These are phyloP conservation scores for Luffia ferchaultella DNA, from an alignment of 2,888 invertebrate genomes.

Conservation along the genomic window DNA sequence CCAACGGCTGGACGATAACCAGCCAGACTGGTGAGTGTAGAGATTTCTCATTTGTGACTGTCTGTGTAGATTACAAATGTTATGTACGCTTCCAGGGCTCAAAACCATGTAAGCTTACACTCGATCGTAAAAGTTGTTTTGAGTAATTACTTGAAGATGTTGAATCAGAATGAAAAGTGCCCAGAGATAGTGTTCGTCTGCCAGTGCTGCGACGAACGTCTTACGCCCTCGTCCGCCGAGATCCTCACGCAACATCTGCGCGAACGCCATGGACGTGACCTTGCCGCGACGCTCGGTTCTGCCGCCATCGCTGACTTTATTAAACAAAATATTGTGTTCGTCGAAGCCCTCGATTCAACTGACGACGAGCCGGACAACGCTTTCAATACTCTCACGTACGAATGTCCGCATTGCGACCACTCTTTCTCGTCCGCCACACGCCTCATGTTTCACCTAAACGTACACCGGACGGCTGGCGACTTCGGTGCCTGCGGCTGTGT, in stretches of 20 bases:
- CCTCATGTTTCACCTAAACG: slow-evolving; percentile 33
- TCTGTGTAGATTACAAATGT: not conserved
- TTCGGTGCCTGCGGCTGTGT: slow-evolving; percentile 18
- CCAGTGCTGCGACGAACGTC: slow-evolving; percentile 25
- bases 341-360: slow-evolving; percentile 23
- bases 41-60: not conserved
- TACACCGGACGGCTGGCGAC: slow-evolving; percentile 24
- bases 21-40: not conserved
- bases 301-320: slow-evolving; percentile 26
- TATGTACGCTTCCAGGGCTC: slow-evolving; percentile 32
- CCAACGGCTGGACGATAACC: not conserved
- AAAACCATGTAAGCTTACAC: slow-evolving; percentile 12
- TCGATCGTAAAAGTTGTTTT: slow-evolving; percentile 26
- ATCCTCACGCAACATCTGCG: not conserved
- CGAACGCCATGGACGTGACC: not conserved
- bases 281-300: not conserved
- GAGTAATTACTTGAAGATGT: slow-evolving; percentile 23
- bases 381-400: not conserved
- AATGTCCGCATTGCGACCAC: slow-evolving; percentile 36
- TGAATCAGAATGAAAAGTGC: slow-evolving; percentile 23
- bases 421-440: slow-evolving; percentile 34
- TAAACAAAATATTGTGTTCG: slow-evolving; percentile 33
- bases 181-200: slow-evolving; percentile 33
- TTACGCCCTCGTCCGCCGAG: not conserved
- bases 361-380: not conserved